These are phyloP conservation scores for Pyrocoelia pectoralis DNA, from an alignment of 2,888 invertebrate genomes.

Conservation along the genomic window DNA sequence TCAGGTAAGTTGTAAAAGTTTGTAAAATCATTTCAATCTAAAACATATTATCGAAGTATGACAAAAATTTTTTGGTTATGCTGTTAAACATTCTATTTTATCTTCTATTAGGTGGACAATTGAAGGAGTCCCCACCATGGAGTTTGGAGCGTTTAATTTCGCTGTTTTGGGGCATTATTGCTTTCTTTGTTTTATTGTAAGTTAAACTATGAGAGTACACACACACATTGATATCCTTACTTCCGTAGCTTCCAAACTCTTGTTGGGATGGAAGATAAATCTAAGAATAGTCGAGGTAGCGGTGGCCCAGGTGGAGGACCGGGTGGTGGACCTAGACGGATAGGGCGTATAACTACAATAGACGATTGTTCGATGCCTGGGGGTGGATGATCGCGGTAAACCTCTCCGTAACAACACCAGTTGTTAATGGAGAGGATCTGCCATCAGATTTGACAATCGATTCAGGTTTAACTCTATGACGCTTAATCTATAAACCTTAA, in stretches of 20 bases:
- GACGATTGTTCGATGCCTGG: constrained; percentile 49
- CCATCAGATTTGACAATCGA: constrained; percentile 22
- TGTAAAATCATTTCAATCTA: no score
- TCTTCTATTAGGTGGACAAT: constrained; percentile 62
- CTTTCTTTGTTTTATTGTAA: constrained; percentile 67
- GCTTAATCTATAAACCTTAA: constrained; percentile 43
- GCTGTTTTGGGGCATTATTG: constrained; percentile 64
- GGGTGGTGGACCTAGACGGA: constrained; percentile 41
- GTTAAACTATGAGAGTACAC: constrained; percentile 48
- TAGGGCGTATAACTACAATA: constrained; percentile 45
- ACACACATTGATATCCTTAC: background rate
- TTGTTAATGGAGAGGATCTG: constrained; percentile 36
- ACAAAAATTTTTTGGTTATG: no score
- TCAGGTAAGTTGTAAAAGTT: constrained; percentile 41
- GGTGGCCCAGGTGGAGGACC: constrained; percentile 39
- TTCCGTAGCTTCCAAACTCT: constrained; percentile 49
- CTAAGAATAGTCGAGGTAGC: constrained; percentile 45
- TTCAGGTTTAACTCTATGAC: constrained; percentile 41
- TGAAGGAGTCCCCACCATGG: constrained; percentile 62
- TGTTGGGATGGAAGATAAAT: constrained; percentile 46
- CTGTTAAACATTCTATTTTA: no score
- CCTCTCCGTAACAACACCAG: constrained; percentile 41
- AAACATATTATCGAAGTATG: no score
- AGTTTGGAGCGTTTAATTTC: constrained; percentile 59
- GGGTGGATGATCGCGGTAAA: constrained; percentile 50